phyloP scores from a whole-genome alignment of 2,113 vertebrate genomes.

The Nannobrachium achirus region DNA sequence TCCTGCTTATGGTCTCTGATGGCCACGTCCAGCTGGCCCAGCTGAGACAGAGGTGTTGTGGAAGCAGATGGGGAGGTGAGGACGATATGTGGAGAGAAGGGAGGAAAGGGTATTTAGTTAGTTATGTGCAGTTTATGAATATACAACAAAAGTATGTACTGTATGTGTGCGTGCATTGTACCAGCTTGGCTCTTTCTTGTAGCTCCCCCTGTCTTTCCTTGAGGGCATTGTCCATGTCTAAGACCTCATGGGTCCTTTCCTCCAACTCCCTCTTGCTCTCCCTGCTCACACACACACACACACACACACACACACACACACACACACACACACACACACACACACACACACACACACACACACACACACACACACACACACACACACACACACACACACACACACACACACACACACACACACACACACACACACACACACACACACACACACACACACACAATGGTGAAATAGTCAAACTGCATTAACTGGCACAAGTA shows the following conservation, averaged over 20 bases:
- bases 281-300: constrained; percentile 71
- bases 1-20: constrained; percentile 89
- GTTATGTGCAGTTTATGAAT: neutral
- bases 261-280: constrained; percentile 88
- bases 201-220: constrained; percentile 95
- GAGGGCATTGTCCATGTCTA: constrained; percentile 88
- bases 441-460: too few relatives aligned
- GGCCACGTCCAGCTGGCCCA: constrained; percentile 88
- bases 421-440: too few relatives aligned
- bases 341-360: neutral
- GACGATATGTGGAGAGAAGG: neutral
- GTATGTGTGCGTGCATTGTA: constrained; percentile 56
- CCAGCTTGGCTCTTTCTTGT: constrained; percentile 92
- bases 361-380: neutral
- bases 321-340: neutral
- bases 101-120: neutral
- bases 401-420: too few relatives aligned
- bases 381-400: too few relatives aligned
- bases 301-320: constrained; percentile 5
- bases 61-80: neutral
- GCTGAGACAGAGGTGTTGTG: constrained; percentile 73
- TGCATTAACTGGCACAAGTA: too few relatives aligned
- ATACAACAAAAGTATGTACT: neutral
- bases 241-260: constrained; percentile 88
- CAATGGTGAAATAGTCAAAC: too few relatives aligned